Base-by-base conservation (phyloP, 2,113 vertebrate genomes). In the Protomyctophum bolini region DNA sequence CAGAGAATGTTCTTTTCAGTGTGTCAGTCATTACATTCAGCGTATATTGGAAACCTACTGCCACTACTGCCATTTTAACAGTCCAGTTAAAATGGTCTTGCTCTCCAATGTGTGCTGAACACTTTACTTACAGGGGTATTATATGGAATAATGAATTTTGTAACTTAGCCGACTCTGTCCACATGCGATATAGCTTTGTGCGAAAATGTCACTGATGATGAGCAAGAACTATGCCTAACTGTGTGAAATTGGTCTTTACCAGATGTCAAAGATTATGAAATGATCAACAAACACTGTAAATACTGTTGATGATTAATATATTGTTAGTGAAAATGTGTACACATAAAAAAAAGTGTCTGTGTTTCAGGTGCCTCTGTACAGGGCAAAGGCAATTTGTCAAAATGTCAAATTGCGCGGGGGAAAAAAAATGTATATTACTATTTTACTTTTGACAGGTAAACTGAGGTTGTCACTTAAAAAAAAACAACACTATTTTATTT, bases 321-420 rank as follows among this genome's bases (percentile, higher is more conserved):
- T 88, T 83, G 89, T 91, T 79, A 84, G 86, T 90, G 85, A 89
- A 64, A 88, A 72, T 76, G 88, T 89, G 85, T 83, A 73, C 74
- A 88, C 82, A 83, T 81, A 54, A 60, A 66, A 80, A 87, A 70
- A 70, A 74, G 75, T 86, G 80, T 83, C 46, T 70, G 83, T 90
- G 86, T 90, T 83, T 63, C 80, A 83, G 77, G 84, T 89, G 86
- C 84, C 87, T 88, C 81, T 88, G 84, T 86, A 72, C 76, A 83
- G 86, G 83, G 68, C 77, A 12, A 72, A 57, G 83, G 79, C 72
- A 68, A 68, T 77, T 82, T 79, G 81, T 85, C 83, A 50, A 81
- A 28, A 77, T 83, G 85, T 87, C 70, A 72, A 81, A 68, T 2
- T 62, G 80, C 83, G 58, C 10, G 58, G 33, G 3, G 12, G 54